Base-by-base conservation (phyloP, 2,113 vertebrate genomes). In the Megaleporinus macrocephalus region DNA sequence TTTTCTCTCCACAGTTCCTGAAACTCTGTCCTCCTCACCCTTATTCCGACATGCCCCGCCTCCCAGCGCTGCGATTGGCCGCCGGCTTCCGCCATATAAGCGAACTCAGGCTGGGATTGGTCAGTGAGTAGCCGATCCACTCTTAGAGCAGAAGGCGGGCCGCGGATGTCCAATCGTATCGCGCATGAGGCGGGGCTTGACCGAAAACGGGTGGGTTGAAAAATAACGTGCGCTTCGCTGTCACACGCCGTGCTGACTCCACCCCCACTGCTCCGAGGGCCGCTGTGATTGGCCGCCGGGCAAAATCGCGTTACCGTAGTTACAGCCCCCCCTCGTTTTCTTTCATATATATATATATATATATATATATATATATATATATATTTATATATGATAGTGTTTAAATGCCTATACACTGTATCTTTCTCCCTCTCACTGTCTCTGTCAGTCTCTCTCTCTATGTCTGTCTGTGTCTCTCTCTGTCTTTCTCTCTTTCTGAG, bases 1-100 rank as follows among this genome's bases (percentile, higher is more conserved):
- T 82, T 82, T 55, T 68, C 59, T 62, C 79, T 65, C 77, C 81
- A 27, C 72, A 59, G 86, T 90, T 90, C 85, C 86, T 88, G 79
- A 89, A 89, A 86, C 80, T 82, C 69, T 59, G 47, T 33, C 24
- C 16, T 44, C 5, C 61, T 18, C 47, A 74, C 75, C 70, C 75
- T 70, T 26, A 5, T 13, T 61, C 10, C 6, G 22, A 24, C 57
- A 61, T 26, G 9, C 57, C 57, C n/a, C 22, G n/a, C 57, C 55
- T 15, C 12, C 10, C 57, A 24, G 24, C 10, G 11, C 24, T 24
- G 9, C n/a, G 57, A 80, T 73, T 80, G 69, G 78, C 26, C 20
- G 20, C 3, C 51, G 16, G 1, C 1, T 1, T 55, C 15, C 36
- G n/a, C 36, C n/a, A 3, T 10, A 0, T n/a, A 9, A 6, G 57